These are phyloP conservation scores for Sorex maritimensis DNA, from an alignment of 2,797 vertebrate species.

Conservation along the genomic window DNA sequence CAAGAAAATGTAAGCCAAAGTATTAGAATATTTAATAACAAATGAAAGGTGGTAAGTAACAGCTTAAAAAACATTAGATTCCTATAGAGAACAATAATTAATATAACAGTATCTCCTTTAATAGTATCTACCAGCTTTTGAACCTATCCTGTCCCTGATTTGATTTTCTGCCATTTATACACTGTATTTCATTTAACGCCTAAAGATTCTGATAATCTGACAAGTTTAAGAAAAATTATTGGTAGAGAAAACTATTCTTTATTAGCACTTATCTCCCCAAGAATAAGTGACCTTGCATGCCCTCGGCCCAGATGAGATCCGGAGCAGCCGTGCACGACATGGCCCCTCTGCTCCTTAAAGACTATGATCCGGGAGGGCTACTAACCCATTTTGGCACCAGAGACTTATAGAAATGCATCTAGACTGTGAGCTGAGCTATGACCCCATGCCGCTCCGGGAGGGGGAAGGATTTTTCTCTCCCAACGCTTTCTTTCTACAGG, in stretches of 20 bases:
- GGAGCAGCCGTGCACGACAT: too few relatives aligned
- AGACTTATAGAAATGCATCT: too few relatives aligned
- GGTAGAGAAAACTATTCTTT: background rate
- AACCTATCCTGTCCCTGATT: background rate
- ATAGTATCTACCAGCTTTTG: background rate
- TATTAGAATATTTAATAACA: constrained; percentile 48
- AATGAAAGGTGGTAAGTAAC: constrained; percentile 35
- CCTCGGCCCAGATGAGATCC: too few relatives aligned
- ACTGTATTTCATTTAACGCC: background rate
- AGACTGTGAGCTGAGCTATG: too few relatives aligned
- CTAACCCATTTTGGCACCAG: too few relatives aligned
- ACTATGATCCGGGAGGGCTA: too few relatives aligned
- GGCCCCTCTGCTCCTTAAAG: too few relatives aligned
- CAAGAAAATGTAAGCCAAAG: constrained; percentile 33
- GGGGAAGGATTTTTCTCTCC: too few relatives aligned
- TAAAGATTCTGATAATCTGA: background rate
- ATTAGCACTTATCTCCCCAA: constrained; percentile 26
- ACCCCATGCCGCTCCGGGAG: too few relatives aligned
- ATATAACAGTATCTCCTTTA: background rate
- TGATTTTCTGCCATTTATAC: constrained; percentile 17
- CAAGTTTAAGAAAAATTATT: background rate
- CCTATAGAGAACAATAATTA: constrained; percentile 59
- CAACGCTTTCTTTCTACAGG: too few relatives aligned
- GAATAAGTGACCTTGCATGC: too few relatives aligned
- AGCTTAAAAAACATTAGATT: constrained; percentile 56